Base-by-base conservation (phyloP, 2,797 vertebrate genomes). In the Schizopygopsis pylzovi region DNA sequence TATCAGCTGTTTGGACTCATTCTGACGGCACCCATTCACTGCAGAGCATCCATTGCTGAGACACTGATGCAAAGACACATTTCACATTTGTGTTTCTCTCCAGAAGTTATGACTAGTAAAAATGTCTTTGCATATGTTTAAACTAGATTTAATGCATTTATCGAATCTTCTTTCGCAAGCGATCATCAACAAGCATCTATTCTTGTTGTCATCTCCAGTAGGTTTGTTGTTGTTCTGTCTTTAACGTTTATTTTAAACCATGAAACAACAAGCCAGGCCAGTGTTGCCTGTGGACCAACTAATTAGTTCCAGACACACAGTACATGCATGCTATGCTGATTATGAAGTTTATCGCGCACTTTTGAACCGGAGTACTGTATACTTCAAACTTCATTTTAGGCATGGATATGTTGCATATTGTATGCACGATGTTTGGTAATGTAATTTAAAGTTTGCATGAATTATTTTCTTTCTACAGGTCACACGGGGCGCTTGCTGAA, bases 401-500 rank as follows among this genome's bases (percentile, higher is more conserved):
- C 4, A 63, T 10, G 1, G n/a, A 6, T 63, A 3, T 28, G 41
- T 15, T 45, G 1, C 10, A 72, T 1, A 15, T 18, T 73, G 1
- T 9, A 72, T 73, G 25, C 63, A 18, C 25, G 9, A 67, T 67
- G 13, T 67, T 5, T 63, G 41, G 2, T 45, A 56, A 45, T 70
- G n/a, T 76, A 2, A 2, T 61, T 25, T 4, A 10, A 43, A 0
- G 13, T 33, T 22, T 83, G 43, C 28, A 43, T 56, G 49, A 10
- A 81, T 45, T 12, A 33, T 61, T 76, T 81, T 82, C 83, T 6
- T 88, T 54, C 93, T 93, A 56, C 91, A 99, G 98, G 98, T 90
- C 97, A 98, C 93, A 99, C 98, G 59, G 98, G 98, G 90, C 96
- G 97, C 86, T 94, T 99, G 93, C 94, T 99, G 92, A 97, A 97